Conservation (phyloP, 2,888 invertebrate species). For the Phyllotreta striolata region DNA sequence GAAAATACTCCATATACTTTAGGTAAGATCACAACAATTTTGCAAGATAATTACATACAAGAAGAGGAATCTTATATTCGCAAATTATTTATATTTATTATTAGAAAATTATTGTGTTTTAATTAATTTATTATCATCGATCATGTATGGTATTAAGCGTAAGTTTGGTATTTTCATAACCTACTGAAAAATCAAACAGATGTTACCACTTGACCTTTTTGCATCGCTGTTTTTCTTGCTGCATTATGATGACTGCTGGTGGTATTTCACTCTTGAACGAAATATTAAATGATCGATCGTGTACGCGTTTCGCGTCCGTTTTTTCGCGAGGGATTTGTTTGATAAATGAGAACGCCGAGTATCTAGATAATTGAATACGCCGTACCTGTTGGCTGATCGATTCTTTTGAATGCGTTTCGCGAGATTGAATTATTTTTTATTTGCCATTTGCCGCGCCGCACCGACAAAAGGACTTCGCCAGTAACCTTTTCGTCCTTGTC, state of each 20-base stretch:
- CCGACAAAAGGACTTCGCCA: too few species aligned
- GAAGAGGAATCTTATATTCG: too few species aligned
- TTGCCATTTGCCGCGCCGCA: not conserved
- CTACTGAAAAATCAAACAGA: too few species aligned
- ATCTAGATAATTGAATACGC: conserved; percentile 13
- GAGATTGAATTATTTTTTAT: conserved; percentile 13
- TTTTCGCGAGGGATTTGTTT: conserved; percentile 2
- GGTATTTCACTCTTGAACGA: conserved; percentile 11
- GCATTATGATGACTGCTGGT: not conserved
- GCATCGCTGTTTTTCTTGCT: not conserved
- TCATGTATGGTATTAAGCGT: too few species aligned
- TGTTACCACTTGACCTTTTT: conserved; percentile 4
- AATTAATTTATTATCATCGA: too few species aligned
- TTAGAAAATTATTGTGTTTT: too few species aligned
- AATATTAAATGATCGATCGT: conserved; percentile 9
- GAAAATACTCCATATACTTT: too few species aligned
- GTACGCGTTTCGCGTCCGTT: not conserved
- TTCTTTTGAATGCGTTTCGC: not conserved
- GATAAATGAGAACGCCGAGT: conserved; percentile 7
- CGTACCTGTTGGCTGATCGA: conserved; percentile 2
- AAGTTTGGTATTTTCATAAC: too few species aligned
- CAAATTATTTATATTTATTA: too few species aligned
- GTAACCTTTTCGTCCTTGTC: too few species aligned
- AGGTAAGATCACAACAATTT: too few species aligned
- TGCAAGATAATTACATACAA: too few species aligned